A percentile compares a stretch with the other conserved stretches of the same genome.
These are phyloP conservation scores for Sphenopsis melanotis DNA, from an alignment of 2,797 vertebrate species.

Conservation along the genomic window DNA sequence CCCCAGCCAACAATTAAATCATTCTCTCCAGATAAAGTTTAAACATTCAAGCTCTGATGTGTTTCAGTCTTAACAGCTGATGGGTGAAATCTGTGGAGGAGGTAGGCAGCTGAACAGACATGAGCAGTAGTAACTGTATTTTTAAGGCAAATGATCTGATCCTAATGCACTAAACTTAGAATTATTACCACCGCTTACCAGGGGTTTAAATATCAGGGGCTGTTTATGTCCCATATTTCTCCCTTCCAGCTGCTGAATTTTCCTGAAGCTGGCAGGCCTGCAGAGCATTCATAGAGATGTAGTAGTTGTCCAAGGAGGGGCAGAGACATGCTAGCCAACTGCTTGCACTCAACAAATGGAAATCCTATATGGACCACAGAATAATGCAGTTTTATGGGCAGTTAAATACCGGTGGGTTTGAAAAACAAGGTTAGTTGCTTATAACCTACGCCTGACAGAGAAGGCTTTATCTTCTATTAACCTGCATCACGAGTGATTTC, in stretches of 20 bases:
- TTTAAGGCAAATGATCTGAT: not conserved
- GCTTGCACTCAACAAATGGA: not conserved
- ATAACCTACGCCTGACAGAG: not conserved
- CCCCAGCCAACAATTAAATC: not conserved
- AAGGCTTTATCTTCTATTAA: not conserved
- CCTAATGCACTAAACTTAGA: not conserved
- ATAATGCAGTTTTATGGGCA: not conserved
- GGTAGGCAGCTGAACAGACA: not conserved
- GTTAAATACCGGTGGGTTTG: not conserved
- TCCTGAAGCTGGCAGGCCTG: not conserved
- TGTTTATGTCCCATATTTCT: not conserved
- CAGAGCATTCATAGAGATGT: not conserved
- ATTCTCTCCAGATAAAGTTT: not conserved
- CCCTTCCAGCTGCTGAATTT: not conserved
- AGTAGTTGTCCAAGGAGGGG: not conserved
- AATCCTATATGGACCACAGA: not conserved
- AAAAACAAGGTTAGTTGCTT: not conserved
- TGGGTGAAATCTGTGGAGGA: not conserved
- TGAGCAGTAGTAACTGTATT: not conserved
- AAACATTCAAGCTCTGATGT: not conserved
- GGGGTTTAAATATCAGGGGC: not conserved
- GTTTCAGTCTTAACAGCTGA: not conserved
- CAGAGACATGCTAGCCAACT: not conserved
- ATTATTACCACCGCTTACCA: not conserved
- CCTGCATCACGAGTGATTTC: not conserved